These are phyloP conservation scores for Xylota segnis DNA, from an alignment of 2,888 invertebrate genomes.

Conservation along the genomic window DNA sequence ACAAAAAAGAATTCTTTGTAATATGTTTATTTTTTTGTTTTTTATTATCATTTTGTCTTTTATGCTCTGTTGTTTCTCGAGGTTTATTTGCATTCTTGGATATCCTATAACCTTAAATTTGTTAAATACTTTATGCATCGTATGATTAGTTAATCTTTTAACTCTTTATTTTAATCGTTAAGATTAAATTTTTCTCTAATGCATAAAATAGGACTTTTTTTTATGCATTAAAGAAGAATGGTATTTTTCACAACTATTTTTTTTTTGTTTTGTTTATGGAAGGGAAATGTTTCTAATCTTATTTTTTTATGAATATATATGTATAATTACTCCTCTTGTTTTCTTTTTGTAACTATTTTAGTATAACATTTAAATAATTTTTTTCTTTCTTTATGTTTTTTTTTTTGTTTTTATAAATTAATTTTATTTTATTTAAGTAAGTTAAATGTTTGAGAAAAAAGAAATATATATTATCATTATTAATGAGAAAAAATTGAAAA, in stretches of 20 bases:
- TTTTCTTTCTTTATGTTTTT: conserved; percentile 31
- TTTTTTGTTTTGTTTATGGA: conserved; percentile 16
- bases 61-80: conserved; percentile 46
- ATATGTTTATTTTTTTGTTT: conserved; percentile 15
- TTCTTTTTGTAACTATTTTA: conserved; percentile 60
- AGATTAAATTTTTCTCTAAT: conserved; percentile 19
- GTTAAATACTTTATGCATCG: conserved; percentile 64
- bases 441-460: conserved; percentile 74
- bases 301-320: conserved; percentile 32
- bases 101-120: conserved; percentile 28
- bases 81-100: conserved; percentile 6
- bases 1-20: conserved; percentile 9
- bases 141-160: conserved; percentile 60
- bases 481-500: conserved; percentile 74
- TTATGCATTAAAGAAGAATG: neutral
- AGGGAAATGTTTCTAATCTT: conserved; percentile 29
- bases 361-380: conserved; percentile 35
- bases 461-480: conserved; percentile 76
- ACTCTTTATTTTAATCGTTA: conserved; percentile 19
- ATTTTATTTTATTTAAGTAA: conserved; percentile 76
- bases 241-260: conserved; percentile 4
- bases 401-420: conserved; percentile 71
- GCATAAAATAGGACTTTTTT: neutral
- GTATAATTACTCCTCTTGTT: conserved; percentile 38
- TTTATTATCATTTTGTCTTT: conserved; percentile 27